Evolutionary conservation across 1,140 invertebrate species (phyloP).

Genomic region (Potamilus streckersoni): DNA sequence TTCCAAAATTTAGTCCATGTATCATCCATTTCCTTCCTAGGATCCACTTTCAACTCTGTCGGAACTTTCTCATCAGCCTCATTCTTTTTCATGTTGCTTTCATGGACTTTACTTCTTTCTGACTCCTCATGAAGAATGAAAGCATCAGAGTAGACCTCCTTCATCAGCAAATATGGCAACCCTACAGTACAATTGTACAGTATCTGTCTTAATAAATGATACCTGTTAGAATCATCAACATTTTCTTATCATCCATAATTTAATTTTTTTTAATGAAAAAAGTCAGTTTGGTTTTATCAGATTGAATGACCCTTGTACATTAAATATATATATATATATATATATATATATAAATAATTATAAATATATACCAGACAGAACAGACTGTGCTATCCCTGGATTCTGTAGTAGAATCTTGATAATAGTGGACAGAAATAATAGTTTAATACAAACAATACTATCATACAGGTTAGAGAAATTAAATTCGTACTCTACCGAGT

Average conservation of each 20-base stretch:
- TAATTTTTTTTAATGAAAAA: background rate
- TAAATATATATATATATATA: no score
- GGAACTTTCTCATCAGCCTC: conserved; percentile 12
- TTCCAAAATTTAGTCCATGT: conserved; percentile 59
- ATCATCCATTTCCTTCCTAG: conserved; percentile 50
- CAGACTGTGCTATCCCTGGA: no score
- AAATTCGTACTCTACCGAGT: no score
- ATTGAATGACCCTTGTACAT: background rate
- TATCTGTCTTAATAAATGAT: background rate
- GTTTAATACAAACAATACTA: no score
- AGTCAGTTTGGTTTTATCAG: background rate
- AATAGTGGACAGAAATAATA: no score
- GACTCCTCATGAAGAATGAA: conserved; percentile 66
- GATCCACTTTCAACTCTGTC: conserved; percentile 29
- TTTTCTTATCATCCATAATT: background rate
- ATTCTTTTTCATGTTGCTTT: conserved; percentile 17
- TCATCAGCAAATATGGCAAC: conserved; percentile 63
- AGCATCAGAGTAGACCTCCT: conserved; percentile 60
- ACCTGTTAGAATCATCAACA: background rate
- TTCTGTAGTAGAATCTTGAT: no score
- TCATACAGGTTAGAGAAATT: no score
- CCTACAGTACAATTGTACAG: conserved; percentile 41
- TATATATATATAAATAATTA: no score
- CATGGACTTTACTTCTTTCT: conserved; percentile 28
- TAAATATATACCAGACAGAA: no score